phyloP scores from a whole-genome alignment of 2,888 invertebrate genomes.

The Agonopterix arenella region DNA sequence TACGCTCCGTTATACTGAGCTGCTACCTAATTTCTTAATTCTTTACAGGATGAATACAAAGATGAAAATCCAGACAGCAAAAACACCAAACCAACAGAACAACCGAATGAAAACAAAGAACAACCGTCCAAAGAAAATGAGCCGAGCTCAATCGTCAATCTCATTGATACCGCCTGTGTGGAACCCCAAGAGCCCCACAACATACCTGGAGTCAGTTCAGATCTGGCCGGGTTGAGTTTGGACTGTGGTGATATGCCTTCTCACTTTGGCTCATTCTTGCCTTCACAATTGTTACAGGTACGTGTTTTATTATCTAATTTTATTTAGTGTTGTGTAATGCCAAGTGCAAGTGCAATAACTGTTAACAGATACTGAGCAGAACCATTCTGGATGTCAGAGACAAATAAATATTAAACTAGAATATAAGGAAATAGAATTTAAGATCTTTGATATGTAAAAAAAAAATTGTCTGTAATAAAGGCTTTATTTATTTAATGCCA shows the following conservation, averaged over 20 bases:
- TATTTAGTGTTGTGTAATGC: not conserved
- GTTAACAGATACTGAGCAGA: too few relatives aligned
- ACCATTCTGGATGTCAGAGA: too few relatives aligned
- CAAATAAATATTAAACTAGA: too few relatives aligned
- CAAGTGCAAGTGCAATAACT: too few relatives aligned
- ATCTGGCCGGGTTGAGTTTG: slow-evolving; percentile 54
- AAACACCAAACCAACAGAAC: slow-evolving; percentile 34
- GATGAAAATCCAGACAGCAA: slow-evolving; percentile 54
- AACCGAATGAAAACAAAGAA: slow-evolving; percentile 25
- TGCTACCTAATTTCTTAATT: not conserved
- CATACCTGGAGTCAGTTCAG: slow-evolving; percentile 30
- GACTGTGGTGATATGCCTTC: slow-evolving; percentile 49
- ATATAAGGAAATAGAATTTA: too few relatives aligned
- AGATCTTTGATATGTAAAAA: too few relatives aligned
- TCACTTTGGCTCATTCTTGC: slow-evolving; percentile 62
- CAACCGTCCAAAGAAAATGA: slow-evolving; percentile 14
- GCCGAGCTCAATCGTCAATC: slow-evolving; percentile 32
- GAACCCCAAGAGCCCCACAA: slow-evolving; percentile 22
- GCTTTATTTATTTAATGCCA: too few relatives aligned
- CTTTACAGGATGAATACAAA: slow-evolving; percentile 78
- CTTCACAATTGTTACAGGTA: slow-evolving; percentile 70
- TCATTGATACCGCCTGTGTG: slow-evolving; percentile 48
- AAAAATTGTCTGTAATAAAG: too few relatives aligned
- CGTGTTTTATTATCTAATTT: not conserved
- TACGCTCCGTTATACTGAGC: too few relatives aligned